These are phyloP conservation scores for Mionectes olivaceus DNA, from an alignment of 2,797 vertebrate species.

Conservation along the genomic window DNA sequence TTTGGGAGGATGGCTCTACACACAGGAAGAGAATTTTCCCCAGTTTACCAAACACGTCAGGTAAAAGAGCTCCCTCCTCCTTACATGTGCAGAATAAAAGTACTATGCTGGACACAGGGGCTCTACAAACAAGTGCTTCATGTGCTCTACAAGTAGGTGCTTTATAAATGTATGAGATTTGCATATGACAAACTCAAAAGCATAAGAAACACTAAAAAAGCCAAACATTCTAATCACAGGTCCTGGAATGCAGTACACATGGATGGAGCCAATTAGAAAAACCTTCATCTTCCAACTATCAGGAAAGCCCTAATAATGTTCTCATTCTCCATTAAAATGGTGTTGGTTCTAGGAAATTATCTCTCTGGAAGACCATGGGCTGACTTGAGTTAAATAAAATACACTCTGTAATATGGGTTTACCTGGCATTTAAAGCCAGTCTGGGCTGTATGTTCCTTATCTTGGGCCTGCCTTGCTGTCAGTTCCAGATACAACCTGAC, in stretches of 20 bases:
- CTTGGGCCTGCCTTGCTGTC: background rate
- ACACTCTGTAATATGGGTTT: rapidly evolving
- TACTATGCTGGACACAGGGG: background rate
- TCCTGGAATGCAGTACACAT: rapidly evolving
- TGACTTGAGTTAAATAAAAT: background rate
- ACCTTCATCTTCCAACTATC: background rate
- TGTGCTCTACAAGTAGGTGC: background rate
- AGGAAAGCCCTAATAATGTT: background rate
- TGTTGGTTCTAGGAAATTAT: background rate
- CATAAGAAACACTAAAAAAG: background rate
- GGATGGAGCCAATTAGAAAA: background rate
- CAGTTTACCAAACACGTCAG: rapidly evolving
- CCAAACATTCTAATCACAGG: background rate
- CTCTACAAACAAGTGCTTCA: background rate
- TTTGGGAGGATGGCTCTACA: background rate
- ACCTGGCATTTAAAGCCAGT: background rate
- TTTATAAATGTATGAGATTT: background rate
- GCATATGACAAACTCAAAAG: background rate
- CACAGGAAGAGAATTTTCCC: background rate
- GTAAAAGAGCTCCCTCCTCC: background rate
- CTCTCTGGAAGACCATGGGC: background rate
- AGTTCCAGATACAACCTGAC: background rate
- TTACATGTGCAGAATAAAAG: background rate
- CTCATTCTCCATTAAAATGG: background rate
- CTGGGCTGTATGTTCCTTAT: background rate